A percentile compares a stretch with the other conserved stretches of the same genome.
Conservation (phyloP, 2,888 invertebrate species). For the Caradrina kadenii region DNA sequence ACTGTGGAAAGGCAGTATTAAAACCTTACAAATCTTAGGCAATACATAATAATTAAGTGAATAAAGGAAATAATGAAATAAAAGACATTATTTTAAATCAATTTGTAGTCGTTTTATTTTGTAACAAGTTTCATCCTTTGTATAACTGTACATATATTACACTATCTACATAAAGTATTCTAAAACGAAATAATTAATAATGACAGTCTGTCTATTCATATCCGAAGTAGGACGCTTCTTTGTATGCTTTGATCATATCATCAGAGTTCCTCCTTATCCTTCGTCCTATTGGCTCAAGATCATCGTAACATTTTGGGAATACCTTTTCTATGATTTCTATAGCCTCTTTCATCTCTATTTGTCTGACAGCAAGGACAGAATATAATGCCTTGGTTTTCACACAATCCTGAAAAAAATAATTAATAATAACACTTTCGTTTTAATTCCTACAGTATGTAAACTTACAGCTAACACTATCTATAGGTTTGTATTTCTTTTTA, state of each 20-base stretch:
- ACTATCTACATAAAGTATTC: conserved; percentile 38
- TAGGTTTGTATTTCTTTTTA: no score
- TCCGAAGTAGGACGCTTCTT: conserved; percentile 94
- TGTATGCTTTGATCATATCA: conserved; percentile 94
- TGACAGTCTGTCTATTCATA: conserved; percentile 88
- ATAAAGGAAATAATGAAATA: conserved; percentile 84
- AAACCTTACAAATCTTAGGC: conserved; percentile 76
- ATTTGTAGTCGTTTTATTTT: conserved; percentile 77
- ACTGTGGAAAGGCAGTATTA: conserved; percentile 79
- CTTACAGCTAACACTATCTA: no score
- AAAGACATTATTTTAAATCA: conserved; percentile 90
- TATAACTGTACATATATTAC: conserved; percentile 59
- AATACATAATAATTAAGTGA: conserved; percentile 76
- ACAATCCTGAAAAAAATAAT: conserved; percentile 92
- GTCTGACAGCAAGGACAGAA: conserved; percentile 95
- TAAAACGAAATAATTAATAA: conserved; percentile 13
- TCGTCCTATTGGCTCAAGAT: conserved; percentile 97
- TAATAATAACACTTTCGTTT: neutral
- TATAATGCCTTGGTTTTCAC: conserved; percentile 96
- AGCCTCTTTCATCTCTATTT: conserved; percentile 93
- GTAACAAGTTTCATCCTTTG: conserved; percentile 51
- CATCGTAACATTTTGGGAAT: conserved; percentile 97
- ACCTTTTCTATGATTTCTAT: conserved; percentile 95
- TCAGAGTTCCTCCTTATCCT: conserved; percentile 93
- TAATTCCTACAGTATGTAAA: neutral